These are phyloP conservation scores for Apogon hyalosoma DNA, from an alignment of 2,797 vertebrate genomes.

Conservation along the genomic window DNA sequence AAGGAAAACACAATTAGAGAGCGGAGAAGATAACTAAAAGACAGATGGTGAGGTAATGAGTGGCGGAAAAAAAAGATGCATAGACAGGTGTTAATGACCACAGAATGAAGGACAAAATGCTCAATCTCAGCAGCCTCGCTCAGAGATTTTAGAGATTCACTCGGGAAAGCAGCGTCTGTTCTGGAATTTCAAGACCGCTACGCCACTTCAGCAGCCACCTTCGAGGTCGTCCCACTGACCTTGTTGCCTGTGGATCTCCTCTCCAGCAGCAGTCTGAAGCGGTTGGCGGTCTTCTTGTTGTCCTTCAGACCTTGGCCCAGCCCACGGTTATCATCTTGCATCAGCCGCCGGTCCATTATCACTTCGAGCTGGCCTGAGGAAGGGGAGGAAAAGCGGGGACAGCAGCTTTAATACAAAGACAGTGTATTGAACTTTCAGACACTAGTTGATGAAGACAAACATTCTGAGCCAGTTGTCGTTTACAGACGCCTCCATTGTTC, in stretches of 20 bases:
- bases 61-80: conserved; percentile 21
- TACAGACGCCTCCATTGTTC: conserved; percentile 29
- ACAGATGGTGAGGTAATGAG: conserved; percentile 60
- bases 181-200: neutral
- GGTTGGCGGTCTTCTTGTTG: conserved; percentile 93
- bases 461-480: conserved; percentile 23
- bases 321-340: conserved; percentile 98
- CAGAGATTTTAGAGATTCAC: conserved; percentile 13
- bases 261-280: conserved; percentile 94
- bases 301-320: conserved; percentile 98
- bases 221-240: conserved; percentile 77
- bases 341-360: conserved; percentile 95
- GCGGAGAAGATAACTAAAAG: conserved; percentile 33
- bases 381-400: conserved; percentile 1
- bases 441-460: conserved; percentile 23
- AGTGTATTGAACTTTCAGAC: conserved; percentile 25
- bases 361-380: conserved; percentile 94
- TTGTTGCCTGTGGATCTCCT: conserved; percentile 84
- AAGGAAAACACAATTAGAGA: conserved; percentile 55
- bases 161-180: conserved; percentile 2
- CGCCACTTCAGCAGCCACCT: neutral
- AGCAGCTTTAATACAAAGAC: conserved; percentile 24
- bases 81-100: conserved; percentile 40
- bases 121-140: conserved; percentile 11
- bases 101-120: conserved; percentile 34